Conservation (phyloP, 2,888 invertebrate genomes). For the Lochmaea crataegi region DNA sequence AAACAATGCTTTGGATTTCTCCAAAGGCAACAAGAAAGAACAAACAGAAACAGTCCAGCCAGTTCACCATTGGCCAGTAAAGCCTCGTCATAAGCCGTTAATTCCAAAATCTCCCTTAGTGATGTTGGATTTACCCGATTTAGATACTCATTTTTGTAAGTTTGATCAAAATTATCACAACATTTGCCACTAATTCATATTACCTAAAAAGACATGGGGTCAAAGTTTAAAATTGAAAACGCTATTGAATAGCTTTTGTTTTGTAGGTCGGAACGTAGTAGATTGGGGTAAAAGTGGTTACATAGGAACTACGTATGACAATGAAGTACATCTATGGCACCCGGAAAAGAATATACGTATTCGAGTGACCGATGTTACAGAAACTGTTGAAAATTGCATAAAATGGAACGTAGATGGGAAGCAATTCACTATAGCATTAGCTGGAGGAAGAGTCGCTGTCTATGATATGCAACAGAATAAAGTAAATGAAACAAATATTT, state of each 20-base stretch:
- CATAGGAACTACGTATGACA: constrained; percentile 48
- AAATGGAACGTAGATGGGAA: constrained; percentile 48
- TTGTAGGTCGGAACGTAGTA: constrained; percentile 47
- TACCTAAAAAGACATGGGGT: too few species aligned
- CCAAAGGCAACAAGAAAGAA: constrained; percentile 17
- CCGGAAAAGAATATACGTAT: constrained; percentile 41
- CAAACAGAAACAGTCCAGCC: not conserved
- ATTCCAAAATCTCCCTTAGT: constrained; percentile 45
- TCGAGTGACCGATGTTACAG: constrained; percentile 32
- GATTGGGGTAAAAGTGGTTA: constrained; percentile 51
- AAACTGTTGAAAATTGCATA: constrained; percentile 41
- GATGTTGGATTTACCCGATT: constrained; percentile 53
- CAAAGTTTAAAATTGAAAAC: too few species aligned
- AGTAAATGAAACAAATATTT: constrained; percentile 29
- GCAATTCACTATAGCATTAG: constrained; percentile 42
- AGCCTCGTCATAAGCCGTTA: constrained; percentile 47
- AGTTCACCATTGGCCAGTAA: constrained; percentile 48
- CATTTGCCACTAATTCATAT: too few species aligned
- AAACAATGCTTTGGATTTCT: constrained; percentile 20
- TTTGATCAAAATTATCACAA: not conserved
- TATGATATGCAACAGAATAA: constrained; percentile 42
- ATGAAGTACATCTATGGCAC: constrained; percentile 51
- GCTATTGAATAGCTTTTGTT: constrained; percentile 23
- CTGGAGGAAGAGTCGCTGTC: constrained; percentile 35
- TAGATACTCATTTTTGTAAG: constrained; percentile 41